Evolutionary conservation across 2,113 vertebrate genomes (phyloP).

Genomic region (Hipposideros armiger): DNA sequence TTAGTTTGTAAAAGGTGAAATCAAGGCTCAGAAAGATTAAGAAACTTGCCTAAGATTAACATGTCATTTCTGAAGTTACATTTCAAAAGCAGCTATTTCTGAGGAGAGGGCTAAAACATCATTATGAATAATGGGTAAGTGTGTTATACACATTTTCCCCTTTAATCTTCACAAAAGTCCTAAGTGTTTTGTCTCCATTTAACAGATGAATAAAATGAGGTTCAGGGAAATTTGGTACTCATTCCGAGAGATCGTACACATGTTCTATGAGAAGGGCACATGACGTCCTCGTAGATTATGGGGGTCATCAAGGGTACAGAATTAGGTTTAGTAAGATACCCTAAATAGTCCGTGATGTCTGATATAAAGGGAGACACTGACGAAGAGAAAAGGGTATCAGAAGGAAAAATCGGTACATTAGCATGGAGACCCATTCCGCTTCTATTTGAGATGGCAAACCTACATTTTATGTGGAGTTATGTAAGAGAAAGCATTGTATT

Average conservation of each 20-base stretch:
- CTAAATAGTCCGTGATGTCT: neutral
- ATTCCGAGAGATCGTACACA: neutral
- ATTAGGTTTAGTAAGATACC: neutral
- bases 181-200: neutral
- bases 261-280: neutral
- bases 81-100: neutral
- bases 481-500: conserved; percentile 81
- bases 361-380: neutral
- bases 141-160: neutral
- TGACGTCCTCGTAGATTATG: neutral
- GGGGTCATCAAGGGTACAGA: too few species aligned
- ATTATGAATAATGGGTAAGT: neutral
- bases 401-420: conserved; percentile 56
- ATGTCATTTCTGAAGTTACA: neutral
- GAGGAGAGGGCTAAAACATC: neutral
- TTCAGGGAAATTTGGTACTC: neutral
- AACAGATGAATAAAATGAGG: neutral
- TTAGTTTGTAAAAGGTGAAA: conserved; percentile 33
- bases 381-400: neutral
- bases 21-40: neutral
- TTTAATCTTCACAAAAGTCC: neutral
- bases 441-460: conserved; percentile 70
- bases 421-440: conserved; percentile 61
- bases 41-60: neutral
- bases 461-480: conserved; percentile 80